A percentile compares a stretch with the other conserved stretches of the same genome.
phyloP scores from a whole-genome alignment of 2,113 vertebrate genomes.

The Ceyx margarethae region DNA sequence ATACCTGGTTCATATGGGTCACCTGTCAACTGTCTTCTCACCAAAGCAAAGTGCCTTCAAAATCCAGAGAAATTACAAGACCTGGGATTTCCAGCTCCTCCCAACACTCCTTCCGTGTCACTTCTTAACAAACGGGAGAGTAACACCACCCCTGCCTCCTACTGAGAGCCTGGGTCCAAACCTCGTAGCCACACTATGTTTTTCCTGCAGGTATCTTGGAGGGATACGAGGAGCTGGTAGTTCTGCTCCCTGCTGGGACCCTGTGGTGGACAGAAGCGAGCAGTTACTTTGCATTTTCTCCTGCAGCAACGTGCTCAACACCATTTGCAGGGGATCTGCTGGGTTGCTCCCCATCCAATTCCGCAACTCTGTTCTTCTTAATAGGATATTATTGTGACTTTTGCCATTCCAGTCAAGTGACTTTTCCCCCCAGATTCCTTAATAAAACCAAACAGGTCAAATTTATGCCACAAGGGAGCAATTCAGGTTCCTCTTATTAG shows the following conservation, averaged over 20 bases:
- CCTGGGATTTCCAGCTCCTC: background rate
- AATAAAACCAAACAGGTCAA: background rate
- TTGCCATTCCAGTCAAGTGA: background rate
- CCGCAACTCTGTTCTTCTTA: background rate
- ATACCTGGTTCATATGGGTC: background rate
- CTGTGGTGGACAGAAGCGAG: background rate
- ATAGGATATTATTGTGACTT: background rate
- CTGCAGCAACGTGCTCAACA: background rate
- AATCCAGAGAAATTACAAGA: background rate
- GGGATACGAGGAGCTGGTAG: rapidly evolving
- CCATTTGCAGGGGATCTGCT: background rate
- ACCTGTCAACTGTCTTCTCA: background rate
- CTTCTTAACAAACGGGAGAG: rapidly evolving
- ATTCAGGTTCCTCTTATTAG: background rate
- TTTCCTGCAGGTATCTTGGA: background rate
- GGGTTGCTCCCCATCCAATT: background rate
- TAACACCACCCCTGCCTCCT: background rate
- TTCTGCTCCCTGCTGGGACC: background rate
- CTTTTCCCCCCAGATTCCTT: background rate
- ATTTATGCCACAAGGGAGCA: background rate
- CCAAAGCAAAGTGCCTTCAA: background rate
- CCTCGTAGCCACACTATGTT: background rate
- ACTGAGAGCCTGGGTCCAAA: background rate
- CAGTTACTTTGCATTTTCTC: background rate
- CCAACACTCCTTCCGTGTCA: background rate